Conservation (phyloP, 2,888 invertebrate genomes). For the Drosophila percnosoma region DNA sequence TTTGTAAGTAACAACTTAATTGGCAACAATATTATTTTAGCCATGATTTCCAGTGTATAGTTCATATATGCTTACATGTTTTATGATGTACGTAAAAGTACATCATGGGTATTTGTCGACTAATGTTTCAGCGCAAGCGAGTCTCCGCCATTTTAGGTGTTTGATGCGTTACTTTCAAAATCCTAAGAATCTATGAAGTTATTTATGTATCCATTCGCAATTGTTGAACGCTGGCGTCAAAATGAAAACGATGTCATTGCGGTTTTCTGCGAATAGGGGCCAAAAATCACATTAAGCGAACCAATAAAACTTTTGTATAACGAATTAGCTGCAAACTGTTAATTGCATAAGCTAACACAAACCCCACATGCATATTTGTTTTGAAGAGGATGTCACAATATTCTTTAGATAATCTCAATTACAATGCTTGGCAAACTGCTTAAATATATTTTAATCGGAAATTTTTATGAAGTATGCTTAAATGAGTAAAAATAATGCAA, state of each 20-base stretch:
- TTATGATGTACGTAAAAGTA: slow-evolving; percentile 66
- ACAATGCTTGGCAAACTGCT: background rate
- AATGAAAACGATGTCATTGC: slow-evolving; percentile 44
- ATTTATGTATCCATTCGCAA: slow-evolving; percentile 47
- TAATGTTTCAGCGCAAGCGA: slow-evolving; percentile 76
- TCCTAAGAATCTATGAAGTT: slow-evolving; percentile 2
- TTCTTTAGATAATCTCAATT: background rate
- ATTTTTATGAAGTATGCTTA: background rate
- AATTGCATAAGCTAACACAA: slow-evolving; percentile 58
- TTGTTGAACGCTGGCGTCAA: slow-evolving; percentile 27
- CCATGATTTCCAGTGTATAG: slow-evolving; percentile 38
- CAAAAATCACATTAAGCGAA: slow-evolving; percentile 45
- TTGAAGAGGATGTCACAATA: slow-evolving; percentile 3
- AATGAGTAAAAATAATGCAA: background rate
- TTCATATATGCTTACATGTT: slow-evolving; percentile 3
- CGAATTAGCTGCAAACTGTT: slow-evolving; percentile 63
- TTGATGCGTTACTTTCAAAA: slow-evolving; percentile 3
- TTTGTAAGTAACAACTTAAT: slow-evolving; percentile 26
- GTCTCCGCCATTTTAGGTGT: slow-evolving; percentile 73
- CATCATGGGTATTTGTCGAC: slow-evolving; percentile 74
- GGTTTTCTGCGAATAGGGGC: slow-evolving; percentile 26
- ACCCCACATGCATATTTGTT: slow-evolving; percentile 35
- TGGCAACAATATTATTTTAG: slow-evolving; percentile 22
- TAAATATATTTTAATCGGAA: background rate
- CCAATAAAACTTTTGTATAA: slow-evolving; percentile 64